Evolutionary conservation across 2,888 invertebrate genomes (phyloP), one percentile per base, ranked within the genome.

Genomic region (Eristalis pertinax): DNA sequence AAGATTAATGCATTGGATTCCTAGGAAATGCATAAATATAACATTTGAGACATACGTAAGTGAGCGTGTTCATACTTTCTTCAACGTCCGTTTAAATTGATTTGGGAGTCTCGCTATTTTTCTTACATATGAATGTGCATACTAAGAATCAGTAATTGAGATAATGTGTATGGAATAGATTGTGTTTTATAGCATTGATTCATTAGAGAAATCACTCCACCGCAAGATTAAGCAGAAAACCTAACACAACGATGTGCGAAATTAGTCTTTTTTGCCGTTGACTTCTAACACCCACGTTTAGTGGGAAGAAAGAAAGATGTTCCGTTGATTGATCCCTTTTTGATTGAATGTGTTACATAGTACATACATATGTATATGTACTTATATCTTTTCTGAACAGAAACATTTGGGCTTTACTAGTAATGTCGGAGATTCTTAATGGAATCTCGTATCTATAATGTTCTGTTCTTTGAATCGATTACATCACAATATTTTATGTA

Each of bases 1-100:
- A 75, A 84, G 80, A 80, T 80, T 75, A 75, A 84, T 80, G 84
- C 80, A 75, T 84, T 58, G 56, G 58, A 78, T 68, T 74, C 69
- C 56, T 0, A 41, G 15, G 24, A 78, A 70, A 67, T 62, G 62
- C 58, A 69, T 38, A 78, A 63, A 63, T 50, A 19, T 78, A 64
- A 22, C 5, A 72, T n/a, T 62, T 29, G 24, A 29, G 19, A 26
- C 60, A 24, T 24, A 60, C n/a, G 43, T 43, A 43, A n/a, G n/a
- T n/a, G 2, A 2, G 1, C 15, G 15, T 43, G 5, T 19, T 0
- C 43, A 43, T 50, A 19, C 50, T 19, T 50, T 15, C 43, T 43
- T 50, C n/a, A 43, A 50, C 4, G n/a, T 19, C 1, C 11, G 32
- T 11, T 38, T 38, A 38, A 38, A 43, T n/a, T 4, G n/a, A 15